These are phyloP conservation scores for Nowickia ferox DNA, from an alignment of 2,888 invertebrate species.

Conservation along the genomic window DNA sequence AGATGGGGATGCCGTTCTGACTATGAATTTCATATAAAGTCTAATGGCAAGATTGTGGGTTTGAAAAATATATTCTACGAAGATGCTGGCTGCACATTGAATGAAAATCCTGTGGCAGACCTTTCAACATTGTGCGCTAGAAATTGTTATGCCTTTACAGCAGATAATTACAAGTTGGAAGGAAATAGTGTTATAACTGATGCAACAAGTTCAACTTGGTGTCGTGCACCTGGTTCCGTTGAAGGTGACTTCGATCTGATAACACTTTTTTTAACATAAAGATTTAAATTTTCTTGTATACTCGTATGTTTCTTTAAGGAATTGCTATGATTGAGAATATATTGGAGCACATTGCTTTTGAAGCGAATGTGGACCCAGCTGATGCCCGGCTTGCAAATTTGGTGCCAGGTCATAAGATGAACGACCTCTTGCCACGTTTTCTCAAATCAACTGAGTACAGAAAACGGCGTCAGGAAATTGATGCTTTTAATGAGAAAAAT, in stretches of 20 bases:
- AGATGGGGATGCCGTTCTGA: slow-evolving; percentile 85
- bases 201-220: slow-evolving; percentile 87
- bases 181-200: slow-evolving; percentile 87
- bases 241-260: slow-evolving; percentile 82
- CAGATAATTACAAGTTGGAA: slow-evolving; percentile 86
- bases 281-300: background rate
- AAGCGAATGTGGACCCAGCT: slow-evolving; percentile 84
- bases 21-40: slow-evolving; percentile 87
- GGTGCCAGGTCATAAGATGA: slow-evolving; percentile 77
- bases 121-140: slow-evolving; percentile 77
- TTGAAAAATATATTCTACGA: slow-evolving; percentile 85
- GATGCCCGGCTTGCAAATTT: slow-evolving; percentile 85
- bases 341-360: slow-evolving; percentile 86
- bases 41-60: slow-evolving; percentile 87
- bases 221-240: slow-evolving; percentile 85
- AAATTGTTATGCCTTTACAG: slow-evolving; percentile 86
- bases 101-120: slow-evolving; percentile 83
- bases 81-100: slow-evolving; percentile 84
- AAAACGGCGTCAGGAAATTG: slow-evolving; percentile 84
- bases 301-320: slow-evolving; percentile 73
- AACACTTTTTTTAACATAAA: background rate
- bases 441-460: slow-evolving; percentile 84
- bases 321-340: slow-evolving; percentile 86
- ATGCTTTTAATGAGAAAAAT: slow-evolving; percentile 87
- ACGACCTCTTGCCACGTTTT: slow-evolving; percentile 84